Conservation (phyloP, 2,888 invertebrate genomes). For the Drosophila histrio region DNA sequence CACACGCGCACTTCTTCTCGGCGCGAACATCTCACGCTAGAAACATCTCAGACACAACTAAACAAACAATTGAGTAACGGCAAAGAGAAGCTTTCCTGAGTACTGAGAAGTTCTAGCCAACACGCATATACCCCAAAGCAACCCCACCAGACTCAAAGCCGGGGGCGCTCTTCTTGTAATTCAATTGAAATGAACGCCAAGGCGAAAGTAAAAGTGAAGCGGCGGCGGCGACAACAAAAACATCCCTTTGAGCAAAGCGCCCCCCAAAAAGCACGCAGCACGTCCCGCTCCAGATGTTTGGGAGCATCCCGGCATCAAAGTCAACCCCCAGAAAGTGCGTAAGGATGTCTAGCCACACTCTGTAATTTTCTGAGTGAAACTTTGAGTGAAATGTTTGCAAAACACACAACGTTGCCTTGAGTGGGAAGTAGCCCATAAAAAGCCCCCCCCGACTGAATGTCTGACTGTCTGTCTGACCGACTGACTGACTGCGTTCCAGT, state of each 20-base stretch:
- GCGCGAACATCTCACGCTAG: conserved; percentile 81
- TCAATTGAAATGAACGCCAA: conserved; percentile 65
- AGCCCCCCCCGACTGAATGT: conserved; percentile 31
- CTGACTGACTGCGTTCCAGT: conserved; percentile 39
- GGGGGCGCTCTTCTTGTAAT: conserved; percentile 53
- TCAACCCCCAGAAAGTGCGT: conserved; percentile 64
- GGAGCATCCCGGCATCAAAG: conserved; percentile 41
- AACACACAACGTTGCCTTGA: not conserved
- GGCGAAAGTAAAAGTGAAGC: conserved; percentile 47
- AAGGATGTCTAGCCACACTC: conserved; percentile 21
- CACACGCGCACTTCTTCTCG: conserved; percentile 73
- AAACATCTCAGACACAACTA: conserved; percentile 82
- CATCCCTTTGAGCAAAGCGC: conserved; percentile 58
- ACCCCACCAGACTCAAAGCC: conserved; percentile 3
- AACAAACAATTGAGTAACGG: conserved; percentile 48
- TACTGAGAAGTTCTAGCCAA: conserved; percentile 30
- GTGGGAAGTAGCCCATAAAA: conserved; percentile 45
- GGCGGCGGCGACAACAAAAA: conserved; percentile 52
- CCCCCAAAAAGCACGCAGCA: conserved; percentile 18
- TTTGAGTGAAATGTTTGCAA: conserved; percentile 53
- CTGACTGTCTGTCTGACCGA: conserved; percentile 12
- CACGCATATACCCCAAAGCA: conserved; percentile 2
- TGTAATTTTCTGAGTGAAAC: conserved; percentile 49
- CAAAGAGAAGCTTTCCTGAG: conserved; percentile 59
- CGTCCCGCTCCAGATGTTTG: not conserved